Base-by-base conservation (phyloP, 2,888 invertebrate genomes). In the Lochmaea crataegi region DNA sequence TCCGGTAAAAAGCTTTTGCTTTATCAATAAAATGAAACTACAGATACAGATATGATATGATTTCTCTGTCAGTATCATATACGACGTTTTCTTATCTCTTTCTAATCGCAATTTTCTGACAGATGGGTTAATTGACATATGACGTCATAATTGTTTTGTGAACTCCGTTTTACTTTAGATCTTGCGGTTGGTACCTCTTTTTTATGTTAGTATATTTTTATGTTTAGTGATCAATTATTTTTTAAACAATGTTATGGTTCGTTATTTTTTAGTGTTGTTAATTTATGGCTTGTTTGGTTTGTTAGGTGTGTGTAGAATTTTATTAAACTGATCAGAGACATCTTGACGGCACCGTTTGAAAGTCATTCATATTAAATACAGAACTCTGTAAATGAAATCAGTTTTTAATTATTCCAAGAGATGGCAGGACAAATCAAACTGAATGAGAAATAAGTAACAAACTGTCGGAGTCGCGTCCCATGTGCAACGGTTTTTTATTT, bases 41-140 rank as follows among this genome's bases (percentile, higher is more conserved):
- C 32, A 58, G 6, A 11, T 22, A 12, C 6, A 53, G 9, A 16
- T 58, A 32, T n/a, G 14, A 58, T 58, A 58, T 58, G 12, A 32
- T 58, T 58, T 58, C 58, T 58, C 32, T 58, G 58, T 32, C 58
- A 14, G 58, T 26, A 58, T 32, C 32, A 58, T 58, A 58, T n/a
- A 10, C 32, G 32, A 58, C 16, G 10, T 53, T 53, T 18, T 53
- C 10, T 53, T 53, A 18, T 53, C 53, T 53, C 53, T 16, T 16
- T 53, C 18, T 53, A 9, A 53, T 53, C 53, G n/a, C 53, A 53
- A 53, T 53, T 53, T 16, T n/a, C 18, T 18, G 18, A 18, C 53
- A 53, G 4, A 16, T 53, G 11, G 48, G 7, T n/a, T 48, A 48
- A 48, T 48, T 53, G 53, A 53, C 53, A 53, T 5, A 53, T 53